These are phyloP conservation scores for Psittacula cyanocephala DNA, from an alignment of 2,113 vertebrate species.

Conservation along the genomic window DNA sequence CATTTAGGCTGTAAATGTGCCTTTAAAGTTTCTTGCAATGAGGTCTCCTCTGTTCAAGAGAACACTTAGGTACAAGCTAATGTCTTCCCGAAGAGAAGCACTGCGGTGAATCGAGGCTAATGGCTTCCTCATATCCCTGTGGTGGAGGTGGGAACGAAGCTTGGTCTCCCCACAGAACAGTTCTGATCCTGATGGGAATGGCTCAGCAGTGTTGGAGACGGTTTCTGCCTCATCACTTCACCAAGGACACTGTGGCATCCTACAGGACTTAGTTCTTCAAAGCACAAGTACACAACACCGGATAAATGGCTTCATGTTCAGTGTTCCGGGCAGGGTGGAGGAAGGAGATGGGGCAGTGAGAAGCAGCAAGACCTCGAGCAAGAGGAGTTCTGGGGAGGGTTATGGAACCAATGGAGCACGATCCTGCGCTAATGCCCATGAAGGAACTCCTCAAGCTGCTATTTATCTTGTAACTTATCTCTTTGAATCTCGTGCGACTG, in stretches of 20 bases:
- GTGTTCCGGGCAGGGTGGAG: neutral
- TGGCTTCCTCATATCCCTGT: neutral
- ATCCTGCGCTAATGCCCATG: neutral
- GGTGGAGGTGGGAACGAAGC: neutral
- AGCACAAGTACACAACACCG: neutral
- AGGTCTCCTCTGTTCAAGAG: conserved; percentile 6
- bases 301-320: neutral
- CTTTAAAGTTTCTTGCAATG: conserved; percentile 12
- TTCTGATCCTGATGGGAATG: neutral
- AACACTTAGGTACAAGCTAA: neutral
- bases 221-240: neutral
- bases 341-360: neutral
- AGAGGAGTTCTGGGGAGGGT: neutral
- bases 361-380: neutral
- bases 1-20: neutral
- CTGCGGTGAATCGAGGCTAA: neutral
- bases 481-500: neutral
- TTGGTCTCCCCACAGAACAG: neutral
- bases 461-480: neutral
- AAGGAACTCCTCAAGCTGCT: neutral
- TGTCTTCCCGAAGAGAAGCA: neutral
- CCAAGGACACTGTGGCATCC: neutral
- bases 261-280: accelerated
- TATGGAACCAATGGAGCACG: neutral
- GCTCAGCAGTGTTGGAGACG: neutral